These are phyloP conservation scores for Pseudopleuronectes americanus DNA, from an alignment of 2,797 vertebrate genomes.

Conservation along the genomic window DNA sequence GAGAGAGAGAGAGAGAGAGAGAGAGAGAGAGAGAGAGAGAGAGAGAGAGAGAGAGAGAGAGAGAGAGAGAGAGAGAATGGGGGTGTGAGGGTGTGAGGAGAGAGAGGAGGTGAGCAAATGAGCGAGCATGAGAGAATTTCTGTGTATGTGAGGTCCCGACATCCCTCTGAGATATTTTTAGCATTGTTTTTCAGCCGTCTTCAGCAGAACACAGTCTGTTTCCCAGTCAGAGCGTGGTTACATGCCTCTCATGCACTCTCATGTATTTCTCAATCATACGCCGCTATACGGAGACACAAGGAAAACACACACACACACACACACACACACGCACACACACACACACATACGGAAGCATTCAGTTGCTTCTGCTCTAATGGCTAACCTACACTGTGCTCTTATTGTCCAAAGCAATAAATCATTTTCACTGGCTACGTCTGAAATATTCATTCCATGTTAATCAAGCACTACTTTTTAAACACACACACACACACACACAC, in stretches of 20 bases:
- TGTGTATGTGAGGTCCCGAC: slow-evolving; percentile 56
- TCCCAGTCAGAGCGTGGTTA: slow-evolving; percentile 41
- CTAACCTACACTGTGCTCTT: slow-evolving; percentile 36
- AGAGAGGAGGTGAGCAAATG: slow-evolving; percentile 56
- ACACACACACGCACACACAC: slow-evolving; percentile 35
- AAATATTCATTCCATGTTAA: slow-evolving; percentile 76
- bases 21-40: too few relatives aligned
- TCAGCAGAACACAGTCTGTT: slow-evolving; percentile 36
- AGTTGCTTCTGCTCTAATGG: slow-evolving; percentile 50
- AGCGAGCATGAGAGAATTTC: slow-evolving; percentile 52
- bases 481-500: slow-evolving; percentile 16
- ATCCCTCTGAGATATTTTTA: slow-evolving; percentile 75
- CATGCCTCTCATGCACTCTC: slow-evolving; percentile 44
- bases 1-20: not conserved
- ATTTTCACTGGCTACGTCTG: slow-evolving; percentile 58
- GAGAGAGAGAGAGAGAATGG: not conserved
- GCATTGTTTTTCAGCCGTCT: slow-evolving; percentile 58
- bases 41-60: slow-evolving; percentile 14
- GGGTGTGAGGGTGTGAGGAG: slow-evolving; percentile 8
- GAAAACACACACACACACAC: slow-evolving; percentile 26
- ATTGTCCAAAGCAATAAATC: slow-evolving; percentile 74
- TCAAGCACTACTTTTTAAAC: slow-evolving; percentile 50
- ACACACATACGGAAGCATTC: slow-evolving; percentile 20
- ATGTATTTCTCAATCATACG: slow-evolving; percentile 50
- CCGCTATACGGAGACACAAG: slow-evolving; percentile 12